A percentile compares a stretch with the other conserved stretches of the same genome.
Conservation (phyloP, 2,888 invertebrate species). For the Athripsodes cinereus region DNA sequence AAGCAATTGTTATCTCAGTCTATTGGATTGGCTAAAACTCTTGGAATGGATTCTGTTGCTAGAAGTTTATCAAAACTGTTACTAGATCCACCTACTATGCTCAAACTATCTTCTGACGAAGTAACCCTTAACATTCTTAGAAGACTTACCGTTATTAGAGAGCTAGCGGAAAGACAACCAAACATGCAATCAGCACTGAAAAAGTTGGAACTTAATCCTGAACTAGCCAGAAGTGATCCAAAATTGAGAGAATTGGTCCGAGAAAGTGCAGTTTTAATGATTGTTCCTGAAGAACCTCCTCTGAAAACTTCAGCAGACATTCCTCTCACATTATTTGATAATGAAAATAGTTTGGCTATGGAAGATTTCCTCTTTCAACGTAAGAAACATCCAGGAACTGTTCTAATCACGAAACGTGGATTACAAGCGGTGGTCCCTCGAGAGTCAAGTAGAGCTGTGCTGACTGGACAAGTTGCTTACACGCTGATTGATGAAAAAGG, state of each 20-base stretch:
- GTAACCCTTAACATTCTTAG: conserved; percentile 61
- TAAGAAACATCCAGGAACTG: conserved; percentile 52
- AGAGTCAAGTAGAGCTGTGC: conserved; percentile 65
- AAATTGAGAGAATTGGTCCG: conserved; percentile 63
- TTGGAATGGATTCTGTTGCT: conserved; percentile 61
- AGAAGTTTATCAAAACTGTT: conserved; percentile 48
- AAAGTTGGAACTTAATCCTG: conserved; percentile 59
- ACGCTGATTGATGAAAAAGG: conserved; percentile 72
- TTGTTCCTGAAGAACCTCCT: conserved; percentile 56
- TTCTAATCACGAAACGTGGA: conserved; percentile 67
- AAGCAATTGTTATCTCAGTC: conserved; percentile 56
- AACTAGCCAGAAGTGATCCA: conserved; percentile 62
- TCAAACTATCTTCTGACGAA: conserved; percentile 51
- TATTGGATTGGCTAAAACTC: conserved; percentile 60
- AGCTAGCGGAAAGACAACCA: conserved; percentile 62
- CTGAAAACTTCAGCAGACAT: conserved; percentile 62
- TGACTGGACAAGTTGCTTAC: conserved; percentile 70
- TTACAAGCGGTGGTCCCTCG: conserved; percentile 71
- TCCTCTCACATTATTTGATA: conserved; percentile 60
- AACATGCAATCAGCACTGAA: conserved; percentile 55
- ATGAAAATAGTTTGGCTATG: conserved; percentile 68
- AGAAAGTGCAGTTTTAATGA: conserved; percentile 67
- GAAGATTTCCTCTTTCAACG: conserved; percentile 65
- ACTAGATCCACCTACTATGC: conserved; percentile 51
- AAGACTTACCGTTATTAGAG: conserved; percentile 63